Percentiles rank a stretch among this genome's conserved stretches.
These are phyloP conservation scores for Rhea americana DNA, from an alignment of 2,113 vertebrate genomes.

Conservation along the genomic window DNA sequence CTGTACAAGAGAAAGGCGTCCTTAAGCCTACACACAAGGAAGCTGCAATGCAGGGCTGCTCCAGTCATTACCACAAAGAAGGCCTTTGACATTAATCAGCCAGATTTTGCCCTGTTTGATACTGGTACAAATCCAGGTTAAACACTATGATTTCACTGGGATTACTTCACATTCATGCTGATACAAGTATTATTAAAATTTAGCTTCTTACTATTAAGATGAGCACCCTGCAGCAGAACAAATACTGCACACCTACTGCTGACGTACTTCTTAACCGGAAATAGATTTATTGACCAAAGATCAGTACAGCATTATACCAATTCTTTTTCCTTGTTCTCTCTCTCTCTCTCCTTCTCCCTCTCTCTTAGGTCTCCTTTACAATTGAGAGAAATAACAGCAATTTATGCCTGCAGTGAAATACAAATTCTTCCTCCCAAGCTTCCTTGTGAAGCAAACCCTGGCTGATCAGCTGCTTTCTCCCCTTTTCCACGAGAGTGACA, in stretches of 20 bases:
- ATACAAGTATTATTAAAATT: conserved; percentile 4
- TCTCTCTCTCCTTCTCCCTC: neutral
- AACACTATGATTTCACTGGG: neutral
- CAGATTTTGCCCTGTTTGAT: conserved; percentile 5
- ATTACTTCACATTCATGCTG: conserved; percentile 3
- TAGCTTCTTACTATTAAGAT: neutral
- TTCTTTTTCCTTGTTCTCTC: neutral
- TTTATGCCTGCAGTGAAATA: neutral
- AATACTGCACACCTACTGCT: neutral
- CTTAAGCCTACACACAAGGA: neutral
- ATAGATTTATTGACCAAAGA: neutral
- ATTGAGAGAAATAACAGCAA: neutral
- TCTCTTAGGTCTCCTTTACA: neutral
- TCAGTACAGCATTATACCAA: neutral
- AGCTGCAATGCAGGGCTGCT: neutral
- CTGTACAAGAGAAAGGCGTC: neutral
- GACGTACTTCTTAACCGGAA: neutral
- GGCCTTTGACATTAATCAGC: neutral
- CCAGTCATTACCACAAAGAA: neutral
- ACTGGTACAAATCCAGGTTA: neutral
- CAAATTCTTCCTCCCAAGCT: neutral
- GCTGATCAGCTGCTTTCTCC: neutral
- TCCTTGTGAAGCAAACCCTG: neutral
- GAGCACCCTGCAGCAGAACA: neutral
- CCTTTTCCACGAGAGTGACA: neutral